These are phyloP conservation scores for Dryobota labecula DNA, from an alignment of 2,888 invertebrate species.

Conservation along the genomic window DNA sequence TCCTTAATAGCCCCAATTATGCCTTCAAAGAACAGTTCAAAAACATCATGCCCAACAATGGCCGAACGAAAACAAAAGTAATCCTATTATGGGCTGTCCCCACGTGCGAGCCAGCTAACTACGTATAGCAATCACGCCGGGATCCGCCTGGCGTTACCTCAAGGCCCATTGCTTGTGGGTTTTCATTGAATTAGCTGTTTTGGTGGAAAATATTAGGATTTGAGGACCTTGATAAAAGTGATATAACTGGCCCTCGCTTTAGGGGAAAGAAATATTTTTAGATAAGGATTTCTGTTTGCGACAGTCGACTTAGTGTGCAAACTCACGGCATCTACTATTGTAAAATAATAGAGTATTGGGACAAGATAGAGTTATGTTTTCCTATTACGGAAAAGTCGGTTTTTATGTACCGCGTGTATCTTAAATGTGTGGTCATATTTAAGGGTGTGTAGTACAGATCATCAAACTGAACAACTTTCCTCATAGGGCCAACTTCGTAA, in stretches of 20 bases:
- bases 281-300: not conserved
- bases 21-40: slow-evolving; percentile 24
- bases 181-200: slow-evolving; percentile 63
- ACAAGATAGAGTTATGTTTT: not conserved
- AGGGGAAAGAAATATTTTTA: too few species aligned
- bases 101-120: slow-evolving; percentile 43
- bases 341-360: not conserved
- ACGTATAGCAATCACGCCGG: slow-evolving; percentile 52
- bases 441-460: too few species aligned
- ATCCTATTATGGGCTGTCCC: slow-evolving; percentile 55
- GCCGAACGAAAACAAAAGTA: slow-evolving; percentile 53
- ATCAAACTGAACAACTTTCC: too few species aligned
- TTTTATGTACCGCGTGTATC: too few species aligned
- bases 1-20: slow-evolving; percentile 22
- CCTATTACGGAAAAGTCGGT: not conserved
- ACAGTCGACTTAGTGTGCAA: not conserved
- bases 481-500: too few species aligned
- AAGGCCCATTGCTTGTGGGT: slow-evolving; percentile 65
- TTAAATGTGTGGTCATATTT: too few species aligned
- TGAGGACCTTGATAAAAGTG: not conserved
- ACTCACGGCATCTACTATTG: not conserved
- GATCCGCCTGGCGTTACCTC: slow-evolving; percentile 38
- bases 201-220: slow-evolving; percentile 2
- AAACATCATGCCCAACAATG: slow-evolving; percentile 7
- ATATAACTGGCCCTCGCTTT: not conserved